A percentile compares a stretch with the other conserved stretches of the same genome.
phyloP scores from a whole-genome alignment of 2,797 vertebrate species.

The Ctenopoma multispine region DNA sequence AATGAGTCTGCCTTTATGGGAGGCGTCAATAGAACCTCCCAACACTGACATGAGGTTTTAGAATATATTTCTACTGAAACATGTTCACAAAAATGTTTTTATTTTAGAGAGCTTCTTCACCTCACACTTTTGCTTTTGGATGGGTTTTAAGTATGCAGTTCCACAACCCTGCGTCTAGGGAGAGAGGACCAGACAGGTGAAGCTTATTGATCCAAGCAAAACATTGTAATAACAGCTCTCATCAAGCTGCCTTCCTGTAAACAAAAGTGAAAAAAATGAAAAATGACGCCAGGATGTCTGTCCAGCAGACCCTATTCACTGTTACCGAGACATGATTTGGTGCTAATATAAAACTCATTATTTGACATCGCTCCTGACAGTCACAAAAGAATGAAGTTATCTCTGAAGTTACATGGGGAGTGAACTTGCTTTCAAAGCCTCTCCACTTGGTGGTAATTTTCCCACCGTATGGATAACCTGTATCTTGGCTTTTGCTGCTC shows the following conservation, averaged over 20 bases:
- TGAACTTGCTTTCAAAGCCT: conserved; percentile 41
- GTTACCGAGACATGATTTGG: conserved; percentile 22
- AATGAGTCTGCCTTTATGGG: too few species aligned
- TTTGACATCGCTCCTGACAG: conserved; percentile 39
- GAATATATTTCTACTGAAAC: too few species aligned
- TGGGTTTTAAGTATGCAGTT: conserved; percentile 9
- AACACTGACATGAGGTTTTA: too few species aligned
- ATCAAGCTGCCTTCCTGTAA: conserved; percentile 11
- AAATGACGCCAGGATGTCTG: conserved; percentile 18
- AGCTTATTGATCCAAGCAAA: conserved; percentile 42
- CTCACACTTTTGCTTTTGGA: conserved; percentile 7
- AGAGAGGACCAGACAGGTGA: conserved; percentile 20
- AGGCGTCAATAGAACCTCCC: too few species aligned
- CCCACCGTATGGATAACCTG: conserved; percentile 13
- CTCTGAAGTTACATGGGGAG: conserved; percentile 16
- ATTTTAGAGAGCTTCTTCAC: conserved; percentile 13
- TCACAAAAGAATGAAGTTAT: conserved; percentile 30
- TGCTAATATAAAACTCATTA: conserved; percentile 27
- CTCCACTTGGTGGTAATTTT: conserved; percentile 23
- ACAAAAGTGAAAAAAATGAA: not conserved
- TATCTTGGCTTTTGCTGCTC: conserved; percentile 14
- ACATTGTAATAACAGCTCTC: conserved; percentile 34
- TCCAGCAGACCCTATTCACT: not conserved
- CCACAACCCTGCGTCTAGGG: not conserved
- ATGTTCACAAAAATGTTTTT: not conserved